Evolutionary conservation across 2,113 vertebrate genomes (phyloP).

Genomic region (Xiphophorus hellerii): DNA sequence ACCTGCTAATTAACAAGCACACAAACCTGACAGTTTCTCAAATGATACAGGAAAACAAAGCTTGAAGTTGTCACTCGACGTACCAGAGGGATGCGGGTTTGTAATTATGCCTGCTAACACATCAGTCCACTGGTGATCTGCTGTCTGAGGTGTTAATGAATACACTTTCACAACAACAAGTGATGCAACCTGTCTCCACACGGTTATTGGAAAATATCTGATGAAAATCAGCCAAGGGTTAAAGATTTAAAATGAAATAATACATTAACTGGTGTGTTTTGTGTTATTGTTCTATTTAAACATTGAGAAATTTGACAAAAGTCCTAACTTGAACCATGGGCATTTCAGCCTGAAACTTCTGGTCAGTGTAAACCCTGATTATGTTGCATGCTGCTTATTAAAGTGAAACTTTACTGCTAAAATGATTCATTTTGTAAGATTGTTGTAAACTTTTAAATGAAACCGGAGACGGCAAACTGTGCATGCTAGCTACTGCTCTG

Average conservation of each 20-base stretch:
- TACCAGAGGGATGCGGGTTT: constrained; percentile 13
- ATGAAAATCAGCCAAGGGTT: background rate
- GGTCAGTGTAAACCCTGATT: too few species aligned
- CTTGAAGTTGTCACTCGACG: background rate
- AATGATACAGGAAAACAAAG: constrained; percentile 15
- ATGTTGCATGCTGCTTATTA: too few species aligned
- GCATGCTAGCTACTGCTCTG: background rate
- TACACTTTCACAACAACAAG: constrained; percentile 44
- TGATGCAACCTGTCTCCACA: constrained; percentile 41
- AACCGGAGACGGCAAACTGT: too few species aligned
- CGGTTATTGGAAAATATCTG: background rate
- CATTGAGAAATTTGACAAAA: background rate
- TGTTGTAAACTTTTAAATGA: too few species aligned
- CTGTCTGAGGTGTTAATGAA: constrained; percentile 47
- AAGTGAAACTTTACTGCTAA: too few species aligned
- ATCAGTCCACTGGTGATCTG: constrained; percentile 38
- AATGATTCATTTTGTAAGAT: too few species aligned
- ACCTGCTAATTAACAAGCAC: background rate
- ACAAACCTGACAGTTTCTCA: background rate
- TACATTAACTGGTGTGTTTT: background rate
- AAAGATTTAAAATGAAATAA: background rate
- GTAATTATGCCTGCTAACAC: constrained; percentile 24
- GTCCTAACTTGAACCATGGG: too few species aligned
- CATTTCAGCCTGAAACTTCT: background rate
- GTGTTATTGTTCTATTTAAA: background rate